A percentile compares a stretch with the other conserved stretches of the same genome.
Evolutionary conservation across 2,888 invertebrate genomes (phyloP).

Genomic region (Chloromyia formosa): DNA sequence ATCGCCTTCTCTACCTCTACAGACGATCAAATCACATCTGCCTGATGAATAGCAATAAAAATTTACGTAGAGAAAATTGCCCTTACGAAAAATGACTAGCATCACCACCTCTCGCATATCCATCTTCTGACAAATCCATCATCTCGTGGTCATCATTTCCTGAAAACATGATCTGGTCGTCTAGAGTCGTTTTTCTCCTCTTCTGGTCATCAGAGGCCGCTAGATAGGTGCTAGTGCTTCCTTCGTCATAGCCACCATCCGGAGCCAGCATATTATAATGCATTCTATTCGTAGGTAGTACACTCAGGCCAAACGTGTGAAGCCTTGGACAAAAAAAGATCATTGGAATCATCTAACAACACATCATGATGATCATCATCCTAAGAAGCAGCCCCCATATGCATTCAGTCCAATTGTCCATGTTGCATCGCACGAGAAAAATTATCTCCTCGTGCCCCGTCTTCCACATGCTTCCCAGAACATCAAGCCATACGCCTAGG

Average conservation of each 20-base stretch:
- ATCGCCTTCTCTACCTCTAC: too few species aligned
- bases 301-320: too few species aligned
- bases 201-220: too few species aligned
- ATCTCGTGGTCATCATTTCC: slow-evolving; percentile 23
- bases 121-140: slow-evolving; percentile 33
- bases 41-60: not conserved
- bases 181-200: not conserved
- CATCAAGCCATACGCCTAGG: not conserved
- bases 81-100: not conserved
- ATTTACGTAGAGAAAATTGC: slow-evolving; percentile 15
- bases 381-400: slow-evolving; percentile 19
- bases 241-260: too few species aligned
- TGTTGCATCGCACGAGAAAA: not conserved
- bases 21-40: too few species aligned
- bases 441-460: slow-evolving; percentile 8
- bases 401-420: slow-evolving; percentile 3
- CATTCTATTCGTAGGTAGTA: too few species aligned
- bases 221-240: too few species aligned
- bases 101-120: slow-evolving; percentile 4
- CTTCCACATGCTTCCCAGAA: not conserved
- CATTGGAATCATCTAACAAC: not conserved
- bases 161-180: not conserved
- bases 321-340: too few species aligned
- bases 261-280: too few species aligned
- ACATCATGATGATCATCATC: slow-evolving; percentile 24